Evolutionary conservation across 2,797 vertebrate genomes (phyloP), one percentile per base, ranked within the genome.

Genomic region (Staurois parvus): DNA sequence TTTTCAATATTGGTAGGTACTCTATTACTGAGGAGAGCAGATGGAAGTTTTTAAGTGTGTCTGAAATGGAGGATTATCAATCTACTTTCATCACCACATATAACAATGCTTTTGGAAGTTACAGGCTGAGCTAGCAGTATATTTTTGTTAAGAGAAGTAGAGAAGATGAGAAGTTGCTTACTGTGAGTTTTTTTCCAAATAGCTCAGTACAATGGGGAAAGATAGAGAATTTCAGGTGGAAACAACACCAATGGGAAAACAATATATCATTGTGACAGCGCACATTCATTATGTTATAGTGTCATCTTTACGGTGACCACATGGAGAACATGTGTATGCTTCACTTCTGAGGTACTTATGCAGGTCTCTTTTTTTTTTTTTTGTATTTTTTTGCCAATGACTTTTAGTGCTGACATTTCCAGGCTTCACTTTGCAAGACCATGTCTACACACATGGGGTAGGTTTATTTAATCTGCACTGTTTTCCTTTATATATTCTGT

Each of bases 261-360:
- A 79, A 79, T 79, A 79, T 48, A 79, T 79, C 76, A 79, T 48
- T 28, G 59, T 79, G 76, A 79, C 76, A 79, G 64, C 6, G 30
- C 26, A 68, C 76, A 79, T 79, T 79, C 45, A 68, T 79, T 48
- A 67, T 28, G 5, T 28, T 68, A 17, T 67, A 79, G 37, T 45
- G 34, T 42, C 37, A 68, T 26, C n/a, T 79, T 79, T 29, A 40
- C 12, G 48, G 17, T 28, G 26, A 79, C 66, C 67, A 48, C 24
- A 64, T 45, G 26, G 9, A 68, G 34, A 48, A 52, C 9, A 3
- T 30, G 52, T 45, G 52, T 24, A 9, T 56, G 19, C 48, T 56
- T 56, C 15, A 6, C 15, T 2, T 56, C 19, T 56, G 19, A 19
- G 48, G 21, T 56, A 21, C 48, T 56, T 56, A 45, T 13, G 12